These are phyloP conservation scores for Halichoeres trimaculatus DNA, from an alignment of 2,113 vertebrate species.

Conservation along the genomic window DNA sequence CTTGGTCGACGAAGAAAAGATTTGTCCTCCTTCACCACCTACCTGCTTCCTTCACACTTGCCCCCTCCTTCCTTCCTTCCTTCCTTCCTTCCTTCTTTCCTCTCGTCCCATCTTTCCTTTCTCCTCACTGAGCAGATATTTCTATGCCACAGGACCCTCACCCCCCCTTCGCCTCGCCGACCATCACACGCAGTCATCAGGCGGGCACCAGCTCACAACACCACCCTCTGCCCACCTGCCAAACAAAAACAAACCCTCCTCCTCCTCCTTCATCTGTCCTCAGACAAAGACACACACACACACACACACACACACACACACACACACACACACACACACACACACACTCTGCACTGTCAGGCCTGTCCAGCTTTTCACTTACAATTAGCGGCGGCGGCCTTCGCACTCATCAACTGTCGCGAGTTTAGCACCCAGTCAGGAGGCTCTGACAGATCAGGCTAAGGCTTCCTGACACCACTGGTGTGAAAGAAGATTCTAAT, in stretches of 20 bases:
- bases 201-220: conserved; percentile 50
- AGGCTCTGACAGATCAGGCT: conserved; percentile 82
- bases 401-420: conserved; percentile 83
- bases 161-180: background rate
- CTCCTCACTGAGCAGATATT: conserved; percentile 67
- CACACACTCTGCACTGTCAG: conserved; percentile 66
- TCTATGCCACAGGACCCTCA: conserved; percentile 47
- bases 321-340: too few species aligned
- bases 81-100: conserved; percentile 36
- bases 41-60: conserved; percentile 76
- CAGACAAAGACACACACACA: conserved; percentile 53
- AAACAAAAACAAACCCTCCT: conserved; percentile 63
- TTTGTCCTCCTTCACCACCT: conserved; percentile 75
- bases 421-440: conserved; percentile 85
- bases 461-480: conserved; percentile 84
- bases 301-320: too few species aligned
- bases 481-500: conserved; percentile 88
- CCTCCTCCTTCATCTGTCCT: conserved; percentile 58
- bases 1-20: conserved; percentile 73
- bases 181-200: conserved; percentile 47
- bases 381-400: conserved; percentile 81
- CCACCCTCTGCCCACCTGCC: conserved; percentile 66
- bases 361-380: conserved; percentile 86
- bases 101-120: conserved; percentile 50
- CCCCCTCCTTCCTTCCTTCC: conserved; percentile 58